phyloP scores from a whole-genome alignment of 30 jellyfish, hydroid and myxozoan species.

The Mastigias papua region DNA sequence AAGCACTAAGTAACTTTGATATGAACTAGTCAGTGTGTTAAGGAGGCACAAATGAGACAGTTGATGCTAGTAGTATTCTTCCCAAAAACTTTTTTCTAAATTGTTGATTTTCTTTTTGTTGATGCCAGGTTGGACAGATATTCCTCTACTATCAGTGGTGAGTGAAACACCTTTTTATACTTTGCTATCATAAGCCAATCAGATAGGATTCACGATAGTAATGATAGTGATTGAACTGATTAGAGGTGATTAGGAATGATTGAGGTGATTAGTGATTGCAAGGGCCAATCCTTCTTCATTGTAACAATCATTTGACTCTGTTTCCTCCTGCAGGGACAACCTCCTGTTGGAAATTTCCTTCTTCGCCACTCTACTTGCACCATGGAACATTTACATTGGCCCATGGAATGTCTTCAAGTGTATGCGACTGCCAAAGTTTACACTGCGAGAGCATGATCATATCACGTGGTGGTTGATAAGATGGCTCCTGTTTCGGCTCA shows the following conservation, averaged over 20 bases:
- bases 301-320: not conserved
- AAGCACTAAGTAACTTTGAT: too few relatives aligned
- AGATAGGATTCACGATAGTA: not conserved
- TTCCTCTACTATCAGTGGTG: slow-evolving; percentile 74
- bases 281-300: not conserved
- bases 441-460: slow-evolving; percentile 48
- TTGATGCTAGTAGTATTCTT: too few relatives aligned
- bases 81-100: too few relatives aligned
- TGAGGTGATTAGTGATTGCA: not conserved
- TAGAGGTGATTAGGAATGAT: too few relatives aligned
- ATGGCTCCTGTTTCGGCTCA: slow-evolving; percentile 78
- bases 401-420: slow-evolving; percentile 72
- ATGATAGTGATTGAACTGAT: not conserved
- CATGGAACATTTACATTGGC: slow-evolving; percentile 77
- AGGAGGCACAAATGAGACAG: too few relatives aligned
- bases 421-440: not conserved
- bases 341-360: slow-evolving; percentile 70
- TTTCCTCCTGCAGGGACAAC: slow-evolving; percentile 55
- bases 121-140: slow-evolving; percentile 74
- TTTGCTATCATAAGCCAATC: too few relatives aligned
- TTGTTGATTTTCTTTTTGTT: not conserved
- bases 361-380: slow-evolving; percentile 68
- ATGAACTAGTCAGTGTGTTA: too few relatives aligned
- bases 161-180: not conserved
- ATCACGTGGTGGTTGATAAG: slow-evolving; percentile 66